Percentiles rank a stretch among this genome's conserved stretches.
Evolutionary conservation across 2,888 invertebrate species (phyloP).

Genomic region (Apamea sordens): DNA sequence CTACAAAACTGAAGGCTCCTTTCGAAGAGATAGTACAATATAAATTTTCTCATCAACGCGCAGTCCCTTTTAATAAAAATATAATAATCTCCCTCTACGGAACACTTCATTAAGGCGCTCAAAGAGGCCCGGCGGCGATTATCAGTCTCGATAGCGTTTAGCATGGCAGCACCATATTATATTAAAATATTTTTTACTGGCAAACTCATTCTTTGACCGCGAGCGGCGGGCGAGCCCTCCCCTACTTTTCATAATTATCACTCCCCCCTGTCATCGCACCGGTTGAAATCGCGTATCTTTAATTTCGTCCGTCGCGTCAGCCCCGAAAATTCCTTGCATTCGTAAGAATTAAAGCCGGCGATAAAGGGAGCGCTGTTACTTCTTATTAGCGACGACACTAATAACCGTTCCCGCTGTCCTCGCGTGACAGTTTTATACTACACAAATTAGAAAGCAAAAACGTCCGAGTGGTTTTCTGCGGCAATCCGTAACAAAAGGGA

Average conservation of each 20-base stretch:
- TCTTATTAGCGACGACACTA: slow-evolving; percentile 81
- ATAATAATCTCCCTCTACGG: slow-evolving; percentile 82
- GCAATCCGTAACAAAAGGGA: slow-evolving; percentile 67
- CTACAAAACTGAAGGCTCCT: slow-evolving; percentile 63
- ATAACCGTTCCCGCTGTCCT: slow-evolving; percentile 72
- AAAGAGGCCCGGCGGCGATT: slow-evolving; percentile 84
- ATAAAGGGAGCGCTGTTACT: slow-evolving; percentile 76
- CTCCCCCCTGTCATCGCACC: slow-evolving; percentile 78
- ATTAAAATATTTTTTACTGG: slow-evolving; percentile 80
- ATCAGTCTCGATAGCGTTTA: slow-evolving; percentile 84
- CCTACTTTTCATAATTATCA: slow-evolving; percentile 83
- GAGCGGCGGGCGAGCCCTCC: slow-evolving; percentile 65
- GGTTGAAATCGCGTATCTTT: slow-evolving; percentile 80
- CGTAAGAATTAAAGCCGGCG: slow-evolving; percentile 75
- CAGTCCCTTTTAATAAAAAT: slow-evolving; percentile 82
- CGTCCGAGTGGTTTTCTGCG: slow-evolving; percentile 64
- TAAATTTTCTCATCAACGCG: slow-evolving; percentile 79
- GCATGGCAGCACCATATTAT: slow-evolving; percentile 83
- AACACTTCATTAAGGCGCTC: slow-evolving; percentile 87
- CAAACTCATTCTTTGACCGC: slow-evolving; percentile 78
- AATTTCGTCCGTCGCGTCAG: slow-evolving; percentile 75
- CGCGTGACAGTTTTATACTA: slow-evolving; percentile 67
- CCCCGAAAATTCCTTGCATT: slow-evolving; percentile 75
- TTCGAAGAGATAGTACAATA: slow-evolving; percentile 73
- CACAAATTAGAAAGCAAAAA: slow-evolving; percentile 69